phyloP scores from a whole-genome alignment of 2,888 invertebrate species.

The Dolichopus griseipennis region DNA sequence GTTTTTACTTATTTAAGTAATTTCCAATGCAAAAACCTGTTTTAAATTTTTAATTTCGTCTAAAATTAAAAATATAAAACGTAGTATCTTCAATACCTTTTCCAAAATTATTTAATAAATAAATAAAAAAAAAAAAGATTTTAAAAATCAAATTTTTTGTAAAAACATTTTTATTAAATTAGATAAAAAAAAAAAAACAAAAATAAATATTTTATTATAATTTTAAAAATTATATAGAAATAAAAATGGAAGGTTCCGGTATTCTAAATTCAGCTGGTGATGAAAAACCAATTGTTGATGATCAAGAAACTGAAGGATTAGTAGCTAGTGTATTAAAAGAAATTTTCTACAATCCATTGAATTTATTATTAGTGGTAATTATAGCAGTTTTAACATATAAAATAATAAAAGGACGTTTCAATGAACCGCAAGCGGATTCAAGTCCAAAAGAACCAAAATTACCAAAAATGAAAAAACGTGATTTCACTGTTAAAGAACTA shows the following conservation, averaged over 20 bases:
- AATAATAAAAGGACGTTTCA: conserved; percentile 54
- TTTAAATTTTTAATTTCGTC: not conserved
- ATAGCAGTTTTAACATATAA: conserved; percentile 66
- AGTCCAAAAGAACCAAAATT: conserved; percentile 50
- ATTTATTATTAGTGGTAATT: conserved; percentile 57
- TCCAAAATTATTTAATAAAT: no score
- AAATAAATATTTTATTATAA: not conserved
- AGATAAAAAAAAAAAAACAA: not conserved
- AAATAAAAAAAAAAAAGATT: not conserved
- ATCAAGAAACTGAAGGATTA: conserved; percentile 28
- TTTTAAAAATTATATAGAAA: not conserved
- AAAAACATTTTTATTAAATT: no score
- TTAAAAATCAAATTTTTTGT: no score
- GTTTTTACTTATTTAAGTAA: not conserved
- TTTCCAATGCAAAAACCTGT: not conserved
- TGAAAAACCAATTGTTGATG: not conserved
- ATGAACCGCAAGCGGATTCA: conserved; percentile 38
- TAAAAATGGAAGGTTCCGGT: not conserved
- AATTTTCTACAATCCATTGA: conserved; percentile 61
- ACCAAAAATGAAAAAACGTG: conserved; percentile 76
- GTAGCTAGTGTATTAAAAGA: conserved; percentile 48
- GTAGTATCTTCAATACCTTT: not conserved
- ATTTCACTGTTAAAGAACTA: conserved; percentile 83
- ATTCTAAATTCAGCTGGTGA: not conserved
- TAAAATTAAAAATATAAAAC: not conserved